A percentile compares a stretch with the other conserved stretches of the same genome.
These are phyloP conservation scores for Penelope pileata DNA, from an alignment of 2,113 vertebrate species.

Conservation along the genomic window DNA sequence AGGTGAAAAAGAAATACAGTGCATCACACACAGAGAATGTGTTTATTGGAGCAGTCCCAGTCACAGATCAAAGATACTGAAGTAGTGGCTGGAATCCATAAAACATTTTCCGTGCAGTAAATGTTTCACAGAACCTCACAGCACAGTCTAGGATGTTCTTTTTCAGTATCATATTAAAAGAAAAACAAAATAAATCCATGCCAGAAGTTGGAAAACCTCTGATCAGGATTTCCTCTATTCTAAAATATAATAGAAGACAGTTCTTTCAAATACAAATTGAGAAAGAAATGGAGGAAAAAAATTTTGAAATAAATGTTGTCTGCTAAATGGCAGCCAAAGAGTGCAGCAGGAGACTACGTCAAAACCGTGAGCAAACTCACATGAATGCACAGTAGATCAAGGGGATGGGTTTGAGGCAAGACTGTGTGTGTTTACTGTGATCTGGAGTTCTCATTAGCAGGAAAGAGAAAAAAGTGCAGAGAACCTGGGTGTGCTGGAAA, in stretches of 20 bases:
- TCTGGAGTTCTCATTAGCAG: not conserved
- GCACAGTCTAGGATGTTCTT: not conserved
- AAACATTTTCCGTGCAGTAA: constrained; percentile 27
- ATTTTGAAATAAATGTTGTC: not conserved
- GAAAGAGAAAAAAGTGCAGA: not conserved
- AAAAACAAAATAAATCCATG: not conserved
- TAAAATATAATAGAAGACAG: not conserved
- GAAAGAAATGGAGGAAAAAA: not conserved
- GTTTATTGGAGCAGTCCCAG: constrained; percentile 55
- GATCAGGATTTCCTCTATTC: constrained; percentile 24
- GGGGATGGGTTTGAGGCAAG: not conserved
- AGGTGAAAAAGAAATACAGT: constrained; percentile 40
- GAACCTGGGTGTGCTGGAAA: not conserved
- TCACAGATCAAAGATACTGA: constrained; percentile 50
- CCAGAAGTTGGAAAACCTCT: not conserved
- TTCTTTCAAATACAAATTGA: not conserved
- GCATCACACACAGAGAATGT: constrained; percentile 45
- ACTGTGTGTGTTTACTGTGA: not conserved
- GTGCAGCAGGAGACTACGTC: not conserved
- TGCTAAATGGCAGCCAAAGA: not conserved
- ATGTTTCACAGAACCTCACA: constrained; percentile 20
- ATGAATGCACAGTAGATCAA: not conserved
- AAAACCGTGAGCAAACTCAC: not conserved
- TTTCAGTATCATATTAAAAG: not conserved
- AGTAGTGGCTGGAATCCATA: constrained; percentile 20